Evolutionary conservation across 2,113 vertebrate genomes (phyloP).

Genomic region (Cathartes aura): DNA sequence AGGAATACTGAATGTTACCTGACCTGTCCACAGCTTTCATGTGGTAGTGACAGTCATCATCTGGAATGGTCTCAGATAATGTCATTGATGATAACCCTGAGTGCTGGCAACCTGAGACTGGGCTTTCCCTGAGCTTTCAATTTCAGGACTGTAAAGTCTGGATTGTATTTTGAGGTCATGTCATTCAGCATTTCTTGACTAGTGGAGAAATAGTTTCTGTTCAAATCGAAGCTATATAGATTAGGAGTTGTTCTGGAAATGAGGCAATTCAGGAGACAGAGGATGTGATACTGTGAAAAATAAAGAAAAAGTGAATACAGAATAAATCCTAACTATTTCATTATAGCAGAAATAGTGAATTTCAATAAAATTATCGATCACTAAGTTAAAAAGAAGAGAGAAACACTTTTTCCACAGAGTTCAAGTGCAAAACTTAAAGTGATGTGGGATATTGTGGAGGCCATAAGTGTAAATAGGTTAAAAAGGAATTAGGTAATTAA

Average conservation of each 20-base stretch:
- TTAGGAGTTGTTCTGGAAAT: neutral
- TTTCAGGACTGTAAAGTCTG: neutral
- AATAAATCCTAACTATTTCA: neutral
- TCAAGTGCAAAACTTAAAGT: neutral
- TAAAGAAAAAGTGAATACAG: neutral
- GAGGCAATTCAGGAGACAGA: neutral
- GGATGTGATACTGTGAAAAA: neutral
- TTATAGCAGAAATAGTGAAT: neutral
- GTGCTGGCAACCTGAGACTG: neutral
- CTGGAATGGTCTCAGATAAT: neutral
- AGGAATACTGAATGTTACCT: neutral
- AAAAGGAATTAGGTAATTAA: constrained; percentile 55
- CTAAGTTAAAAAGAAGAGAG: neutral
- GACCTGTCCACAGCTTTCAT: neutral
- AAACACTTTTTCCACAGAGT: neutral
- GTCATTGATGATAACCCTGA: neutral
- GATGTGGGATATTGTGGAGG: neutral
- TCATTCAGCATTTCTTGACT: neutral
- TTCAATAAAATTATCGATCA: neutral
- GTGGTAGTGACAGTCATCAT: neutral
- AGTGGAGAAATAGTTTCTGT: neutral
- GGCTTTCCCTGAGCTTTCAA: neutral
- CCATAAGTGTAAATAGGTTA: constrained; percentile 9
- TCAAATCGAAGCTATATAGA: neutral
- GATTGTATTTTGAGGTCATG: neutral